Evolutionary conservation across 2,888 invertebrate genomes (phyloP), one percentile per base, ranked within the genome.

Genomic region (Boloria selene): DNA sequence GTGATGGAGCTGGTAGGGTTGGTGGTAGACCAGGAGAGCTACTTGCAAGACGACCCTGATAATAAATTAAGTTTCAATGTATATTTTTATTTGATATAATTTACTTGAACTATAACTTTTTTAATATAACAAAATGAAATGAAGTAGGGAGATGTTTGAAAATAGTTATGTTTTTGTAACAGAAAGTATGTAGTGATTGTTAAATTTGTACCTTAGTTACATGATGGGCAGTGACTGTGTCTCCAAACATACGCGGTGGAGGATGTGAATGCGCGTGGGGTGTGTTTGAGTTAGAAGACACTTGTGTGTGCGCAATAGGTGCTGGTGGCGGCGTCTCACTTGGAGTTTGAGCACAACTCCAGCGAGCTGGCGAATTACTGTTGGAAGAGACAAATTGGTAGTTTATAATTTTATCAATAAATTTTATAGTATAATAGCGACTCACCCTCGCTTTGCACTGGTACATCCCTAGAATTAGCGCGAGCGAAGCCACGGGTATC

Each of bases 201-300:
- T n/a, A 5, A 26, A 4, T 16, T 22, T 18, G 22, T 73, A 90
- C 91, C 86, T 91, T 91, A 64, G 82, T 83, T 18, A 91, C 86
- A 71, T 90, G 91, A 76, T 90, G 90, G 64, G 91, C 90, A 60
- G 91, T 92, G 67, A 92, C 90, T 2, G 95, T 95, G 77, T 96
- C 95, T 42, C 95, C 95, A 75, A 96, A 96, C 95, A 95, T 95
- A 79, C 95, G 93, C 4, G 95, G 90, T 17, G 94, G 93, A 56
- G 94, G 94, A 69, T 92, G 91, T 49, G 90, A 84, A 81, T 93
- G 90, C 67, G 86, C 74, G 78, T 89, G 86, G 70, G 84, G 79
- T 66, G 88, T 86, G 74, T 86, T 75, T 72, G 82, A 77, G 71
- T 83, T 75, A 67, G 88, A 81, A 38, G 77, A 82, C 47, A 82